A percentile compares a stretch with the other conserved stretches of the same genome.
Evolutionary conservation across 2,113 vertebrate species (phyloP).

Genomic region (Recurvirostra avosetta): DNA sequence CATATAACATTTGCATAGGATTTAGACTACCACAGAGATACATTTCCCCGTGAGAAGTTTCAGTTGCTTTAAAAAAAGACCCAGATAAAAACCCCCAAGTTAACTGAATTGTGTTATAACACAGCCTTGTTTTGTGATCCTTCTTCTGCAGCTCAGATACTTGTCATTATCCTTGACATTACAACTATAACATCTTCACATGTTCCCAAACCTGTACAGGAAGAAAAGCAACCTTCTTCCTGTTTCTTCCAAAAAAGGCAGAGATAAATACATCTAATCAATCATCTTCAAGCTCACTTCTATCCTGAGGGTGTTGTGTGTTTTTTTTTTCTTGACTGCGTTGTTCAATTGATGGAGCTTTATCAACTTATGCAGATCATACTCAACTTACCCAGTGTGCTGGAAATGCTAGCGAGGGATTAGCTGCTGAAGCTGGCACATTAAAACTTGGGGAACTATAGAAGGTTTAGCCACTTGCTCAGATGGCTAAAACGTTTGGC

Average conservation of each 20-base stretch:
- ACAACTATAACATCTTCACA: neutral
- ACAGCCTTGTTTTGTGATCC: neutral
- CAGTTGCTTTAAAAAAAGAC: neutral
- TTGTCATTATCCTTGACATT: neutral
- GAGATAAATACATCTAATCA: neutral
- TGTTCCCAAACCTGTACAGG: neutral
- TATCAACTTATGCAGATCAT: neutral
- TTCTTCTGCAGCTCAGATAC: neutral
- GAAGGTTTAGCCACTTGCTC: neutral
- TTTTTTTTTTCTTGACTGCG: neutral
- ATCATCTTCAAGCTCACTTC: neutral
- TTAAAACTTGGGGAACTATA: neutral
- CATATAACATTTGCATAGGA: neutral
- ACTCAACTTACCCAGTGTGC: neutral
- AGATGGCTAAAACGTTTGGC: neutral
- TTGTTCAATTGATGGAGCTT: neutral
- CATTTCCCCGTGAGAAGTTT: neutral
- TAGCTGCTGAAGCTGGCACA: neutral
- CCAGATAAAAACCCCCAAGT: neutral
- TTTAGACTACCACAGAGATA: neutral
- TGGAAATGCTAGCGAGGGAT: neutral
- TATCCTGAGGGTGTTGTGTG: rapidly evolving
- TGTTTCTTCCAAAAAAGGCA: neutral
- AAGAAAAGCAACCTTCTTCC: neutral
- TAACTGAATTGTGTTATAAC: neutral